Base-by-base conservation (phyloP, 2,113 vertebrate genomes). In the Dolichallabes microphthalmus region DNA sequence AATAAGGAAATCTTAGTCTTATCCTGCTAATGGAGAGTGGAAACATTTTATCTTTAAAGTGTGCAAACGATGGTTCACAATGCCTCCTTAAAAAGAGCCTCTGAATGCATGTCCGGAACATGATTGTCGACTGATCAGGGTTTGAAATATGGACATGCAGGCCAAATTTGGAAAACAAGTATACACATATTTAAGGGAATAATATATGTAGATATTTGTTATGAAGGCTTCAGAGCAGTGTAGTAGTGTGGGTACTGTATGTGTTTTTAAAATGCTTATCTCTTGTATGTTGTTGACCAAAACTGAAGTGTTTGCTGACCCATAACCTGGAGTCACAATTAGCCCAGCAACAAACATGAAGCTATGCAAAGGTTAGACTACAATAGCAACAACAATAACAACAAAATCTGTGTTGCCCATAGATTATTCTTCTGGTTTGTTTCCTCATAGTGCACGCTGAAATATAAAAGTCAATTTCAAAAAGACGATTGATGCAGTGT, bases 291-390 rank as follows among this genome's bases (percentile, higher is more conserved):
- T 39, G 58, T 14, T 73, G 79, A 75, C 19, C 66, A 20, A 61
- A 57, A 25, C 64, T 85, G 45, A 82, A 82, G 83, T 80, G 68
- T 81, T 85, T 84, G 66, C 76, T 75, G 75, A 86, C 66, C 82
- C 53, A 77, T 63, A 61, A n/a, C 39, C 75, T 76, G 76, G 52
- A 66, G 52, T 85, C 45, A 50, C 22, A 87, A 32, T 77, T 22
- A 75, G 11, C 35, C 35, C 45, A 8, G 7, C 14, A 35, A 11
- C 52, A 68, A 22, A 86, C 60, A 83, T 75, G 68, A 75, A 52
- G 66, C 57, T 78, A 58, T 57, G 61, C 57, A 83, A 83, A 3
- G 30, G 60, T 55, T n/a, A 69, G 57, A 82, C 55, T 61, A 30
- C 39, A 77, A 52, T 66, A 77, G 55, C 50, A 76, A 53, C 25